Conservation (phyloP, 1,140 invertebrate genomes). For the Oryctes rhinoceros region DNA sequence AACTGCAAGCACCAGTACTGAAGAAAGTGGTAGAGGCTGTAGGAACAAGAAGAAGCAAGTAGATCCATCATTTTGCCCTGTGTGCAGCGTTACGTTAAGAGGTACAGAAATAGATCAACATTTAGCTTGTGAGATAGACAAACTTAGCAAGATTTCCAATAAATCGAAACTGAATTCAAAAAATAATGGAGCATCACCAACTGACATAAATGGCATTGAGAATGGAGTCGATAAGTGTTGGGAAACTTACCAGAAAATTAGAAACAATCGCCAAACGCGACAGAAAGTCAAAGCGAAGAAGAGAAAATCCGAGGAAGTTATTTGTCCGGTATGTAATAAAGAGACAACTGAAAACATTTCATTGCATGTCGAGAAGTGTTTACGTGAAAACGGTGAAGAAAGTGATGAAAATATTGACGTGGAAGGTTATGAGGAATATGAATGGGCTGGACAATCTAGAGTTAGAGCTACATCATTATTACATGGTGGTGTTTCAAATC, state of each 20-base stretch:
- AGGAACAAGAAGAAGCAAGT: constrained; percentile 60
- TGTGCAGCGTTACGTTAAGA: constrained; percentile 80
- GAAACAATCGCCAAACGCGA: constrained; percentile 74
- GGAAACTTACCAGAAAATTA: constrained; percentile 80
- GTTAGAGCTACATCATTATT: constrained; percentile 75
- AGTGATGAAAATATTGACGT: constrained; percentile 77
- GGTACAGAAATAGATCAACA: constrained; percentile 79
- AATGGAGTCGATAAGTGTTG: constrained; percentile 72
- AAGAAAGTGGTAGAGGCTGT: constrained; percentile 59
- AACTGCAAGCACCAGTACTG: constrained; percentile 51
- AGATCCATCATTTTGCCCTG: constrained; percentile 78
- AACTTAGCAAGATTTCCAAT: constrained; percentile 69
- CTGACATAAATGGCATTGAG: constrained; percentile 66
- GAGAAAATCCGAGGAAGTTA: constrained; percentile 69
- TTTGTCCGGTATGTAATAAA: constrained; percentile 81
- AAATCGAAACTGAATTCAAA: constrained; percentile 55
- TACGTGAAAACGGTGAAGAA: constrained; percentile 69
- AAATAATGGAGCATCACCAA: constrained; percentile 62
- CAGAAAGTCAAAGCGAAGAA: constrained; percentile 62
- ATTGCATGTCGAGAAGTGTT: constrained; percentile 79
- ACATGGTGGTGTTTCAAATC: constrained; percentile 72
- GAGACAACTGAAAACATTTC: constrained; percentile 76
- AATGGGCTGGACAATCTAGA: constrained; percentile 82
- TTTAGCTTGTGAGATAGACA: constrained; percentile 78
- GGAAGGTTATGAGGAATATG: constrained; percentile 80